phyloP scores from a whole-genome alignment of 1,140 invertebrate species.

The Drosophila mojavensis region DNA sequence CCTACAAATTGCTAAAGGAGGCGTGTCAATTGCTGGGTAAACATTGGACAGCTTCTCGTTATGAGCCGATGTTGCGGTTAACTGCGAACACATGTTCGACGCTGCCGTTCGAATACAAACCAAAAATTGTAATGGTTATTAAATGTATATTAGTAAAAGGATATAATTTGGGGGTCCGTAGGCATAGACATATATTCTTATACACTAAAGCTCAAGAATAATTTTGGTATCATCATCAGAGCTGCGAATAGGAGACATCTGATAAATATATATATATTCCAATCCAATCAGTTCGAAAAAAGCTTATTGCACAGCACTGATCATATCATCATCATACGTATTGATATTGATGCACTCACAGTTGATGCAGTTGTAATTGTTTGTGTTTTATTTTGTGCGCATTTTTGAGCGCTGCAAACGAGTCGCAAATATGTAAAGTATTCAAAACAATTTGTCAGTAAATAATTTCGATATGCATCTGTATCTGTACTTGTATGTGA shows the following conservation, averaged over 20 bases:
- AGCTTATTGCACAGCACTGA: conserved; percentile 4
- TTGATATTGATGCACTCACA: conserved; percentile 23
- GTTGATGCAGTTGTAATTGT: conserved; percentile 61
- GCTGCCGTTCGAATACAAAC: conserved; percentile 46
- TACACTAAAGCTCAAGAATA: too few species aligned
- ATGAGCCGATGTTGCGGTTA: conserved; percentile 60
- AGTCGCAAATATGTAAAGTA: conserved; percentile 58
- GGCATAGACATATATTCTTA: conserved; percentile 3
- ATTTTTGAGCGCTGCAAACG: conserved; percentile 62
- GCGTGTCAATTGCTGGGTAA: conserved; percentile 75
- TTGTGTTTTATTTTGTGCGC: conserved; percentile 58
- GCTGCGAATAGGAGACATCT: neutral
- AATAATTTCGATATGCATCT: conserved; percentile 76
- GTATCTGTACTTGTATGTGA: conserved; percentile 35
- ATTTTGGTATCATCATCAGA: neutral
- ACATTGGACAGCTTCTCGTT: conserved; percentile 69
- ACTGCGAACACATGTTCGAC: conserved; percentile 70
- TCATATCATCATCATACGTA: conserved; percentile 29
- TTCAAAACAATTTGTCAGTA: conserved; percentile 83
- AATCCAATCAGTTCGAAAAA: too few species aligned
- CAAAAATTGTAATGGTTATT: conserved; percentile 60
- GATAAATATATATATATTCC: too few species aligned
- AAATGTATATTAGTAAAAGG: conserved; percentile 66
- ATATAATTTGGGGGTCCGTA: conserved; percentile 50
- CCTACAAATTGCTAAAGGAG: conserved; percentile 58